phyloP scores from a whole-genome alignment of 1,140 invertebrate species.

The Nymphalis io region DNA sequence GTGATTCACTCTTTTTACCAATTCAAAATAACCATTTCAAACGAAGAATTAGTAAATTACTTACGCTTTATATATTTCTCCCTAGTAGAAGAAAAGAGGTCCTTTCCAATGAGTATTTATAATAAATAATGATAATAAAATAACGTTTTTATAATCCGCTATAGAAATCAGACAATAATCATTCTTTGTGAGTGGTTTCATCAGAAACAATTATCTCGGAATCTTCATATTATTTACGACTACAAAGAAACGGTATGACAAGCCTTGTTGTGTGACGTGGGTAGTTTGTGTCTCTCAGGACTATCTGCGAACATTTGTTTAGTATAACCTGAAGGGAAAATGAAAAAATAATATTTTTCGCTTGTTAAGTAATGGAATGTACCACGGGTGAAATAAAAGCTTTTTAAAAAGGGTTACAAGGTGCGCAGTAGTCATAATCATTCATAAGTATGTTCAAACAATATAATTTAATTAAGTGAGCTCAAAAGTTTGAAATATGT shows the following conservation, averaged over 20 bases:
- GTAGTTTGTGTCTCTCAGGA: background rate
- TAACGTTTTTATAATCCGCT: background rate
- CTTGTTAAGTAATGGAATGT: background rate
- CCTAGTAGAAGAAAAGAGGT: background rate
- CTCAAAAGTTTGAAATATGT: too few relatives aligned
- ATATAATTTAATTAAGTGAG: too few relatives aligned
- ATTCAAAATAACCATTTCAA: too few relatives aligned
- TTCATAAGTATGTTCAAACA: too few relatives aligned
- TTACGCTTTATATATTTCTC: too few relatives aligned
- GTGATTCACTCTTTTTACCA: too few relatives aligned
- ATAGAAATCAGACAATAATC: background rate
- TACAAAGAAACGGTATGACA: constrained; percentile 4
- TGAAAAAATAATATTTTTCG: constrained; percentile 5
- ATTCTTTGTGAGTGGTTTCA: background rate
- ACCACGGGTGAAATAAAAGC: too few relatives aligned
- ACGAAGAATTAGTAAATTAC: too few relatives aligned
- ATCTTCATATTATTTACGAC: constrained; percentile 1
- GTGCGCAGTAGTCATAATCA: too few relatives aligned
- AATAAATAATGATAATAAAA: background rate
- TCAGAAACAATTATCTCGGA: constrained; percentile 5
- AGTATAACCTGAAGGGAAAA: background rate
- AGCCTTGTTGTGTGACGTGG: constrained; percentile 2
- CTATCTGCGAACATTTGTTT: background rate
- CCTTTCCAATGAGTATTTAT: too few relatives aligned
- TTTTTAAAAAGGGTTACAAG: too few relatives aligned